Conservation (phyloP, 2,797 vertebrate genomes). For the Gambelia wislizenii region DNA sequence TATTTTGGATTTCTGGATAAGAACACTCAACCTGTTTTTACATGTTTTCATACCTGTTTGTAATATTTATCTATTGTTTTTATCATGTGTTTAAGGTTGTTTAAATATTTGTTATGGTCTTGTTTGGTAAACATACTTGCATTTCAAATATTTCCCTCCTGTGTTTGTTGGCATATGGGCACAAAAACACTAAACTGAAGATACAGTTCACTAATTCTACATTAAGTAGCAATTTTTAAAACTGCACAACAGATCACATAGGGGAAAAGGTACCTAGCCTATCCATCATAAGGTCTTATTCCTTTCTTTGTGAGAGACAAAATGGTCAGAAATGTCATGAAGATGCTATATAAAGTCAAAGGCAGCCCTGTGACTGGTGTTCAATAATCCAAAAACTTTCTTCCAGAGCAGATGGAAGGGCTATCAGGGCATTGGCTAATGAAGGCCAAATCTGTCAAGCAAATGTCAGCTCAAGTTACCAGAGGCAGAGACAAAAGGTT, state of each 20-base stretch:
- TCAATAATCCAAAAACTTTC: constrained; percentile 38
- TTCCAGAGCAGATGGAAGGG: constrained; percentile 36
- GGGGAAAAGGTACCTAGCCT: no score
- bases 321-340: constrained; percentile 21
- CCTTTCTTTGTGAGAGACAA: not conserved
- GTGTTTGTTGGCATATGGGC: no score
- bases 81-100: no score
- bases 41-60: no score
- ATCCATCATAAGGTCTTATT: no score
- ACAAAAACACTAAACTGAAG: not conserved
- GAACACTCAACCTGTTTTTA: no score
- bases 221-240: not conserved
- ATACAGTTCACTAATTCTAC: not conserved
- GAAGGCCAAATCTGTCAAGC: constrained; percentile 45
- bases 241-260: no score
- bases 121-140: no score
- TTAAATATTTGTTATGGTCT: no score
- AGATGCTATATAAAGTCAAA: constrained; percentile 43
- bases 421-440: constrained; percentile 42
- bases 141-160: no score
- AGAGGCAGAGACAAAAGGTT: constrained; percentile 55
- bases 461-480: not conserved
- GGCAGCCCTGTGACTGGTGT: constrained; percentile 49
- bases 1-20: no score
- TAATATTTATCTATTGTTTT: no score